Base-by-base conservation (phyloP, 2,888 invertebrate genomes). In the Lasioglossum villosulum region DNA sequence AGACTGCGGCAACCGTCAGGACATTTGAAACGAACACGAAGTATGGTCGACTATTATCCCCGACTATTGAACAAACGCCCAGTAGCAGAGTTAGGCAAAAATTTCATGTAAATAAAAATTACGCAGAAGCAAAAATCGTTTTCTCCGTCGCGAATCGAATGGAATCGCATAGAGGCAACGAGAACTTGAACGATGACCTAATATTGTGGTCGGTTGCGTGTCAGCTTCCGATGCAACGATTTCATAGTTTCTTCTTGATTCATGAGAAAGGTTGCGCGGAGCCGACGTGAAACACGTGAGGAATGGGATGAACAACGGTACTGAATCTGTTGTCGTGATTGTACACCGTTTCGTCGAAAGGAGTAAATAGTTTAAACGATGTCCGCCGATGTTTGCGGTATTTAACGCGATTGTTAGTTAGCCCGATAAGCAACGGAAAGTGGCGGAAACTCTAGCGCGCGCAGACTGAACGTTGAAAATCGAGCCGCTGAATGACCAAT, bases 401-500 rank as follows among this genome's bases (percentile, higher is more conserved):
- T 72, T 72, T 72, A 48, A 72, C 72, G 10, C 72, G 19, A 1
- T 72, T 72, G 48, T 72, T 34, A 27, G 19, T 48, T 34, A 1
- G 3, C 5, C 42, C 27, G 68, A n/a, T 12, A 42, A 45, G 72
- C 48, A 34, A 72, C 23, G 48, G 34, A 23, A 48, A 30, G 72
- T 34, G 27, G 34, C 45, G 30, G 19, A 8, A 4, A 27, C 30
- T 4, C 39, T 1, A 6, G 19, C 45, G 12, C 2, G 23, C 30
- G 34, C 30, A 23, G 45, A 23, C 23, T 30, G 48, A 30, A 72
- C 72, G 72, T 72, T 63, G 27, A 74, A 52, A 52, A 23, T 73
- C 73, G 34, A 12, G 52, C 52, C 72, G 48, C 30, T 30, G 48
- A 73, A 73, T 48, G 72, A 48, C 48, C 88, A 81, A 88, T 88